A percentile compares a stretch with the other conserved stretches of the same genome.
phyloP scores from a whole-genome alignment of 2,113 vertebrate species.

The Pycnonotus jocosus region DNA sequence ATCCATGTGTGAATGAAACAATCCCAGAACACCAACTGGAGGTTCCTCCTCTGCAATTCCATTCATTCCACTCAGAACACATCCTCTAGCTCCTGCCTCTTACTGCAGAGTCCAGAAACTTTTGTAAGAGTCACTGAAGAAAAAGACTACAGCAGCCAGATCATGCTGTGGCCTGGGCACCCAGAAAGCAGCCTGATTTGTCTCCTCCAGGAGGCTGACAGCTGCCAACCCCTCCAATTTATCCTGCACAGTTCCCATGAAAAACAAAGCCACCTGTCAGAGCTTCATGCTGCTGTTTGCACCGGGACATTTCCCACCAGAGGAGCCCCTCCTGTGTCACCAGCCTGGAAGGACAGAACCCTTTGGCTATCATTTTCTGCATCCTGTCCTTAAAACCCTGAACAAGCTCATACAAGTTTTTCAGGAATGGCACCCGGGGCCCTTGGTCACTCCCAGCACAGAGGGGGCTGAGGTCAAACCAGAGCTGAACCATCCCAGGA shows the following conservation, averaged over 20 bases:
- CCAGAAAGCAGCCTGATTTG: not conserved
- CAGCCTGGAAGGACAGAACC: not conserved
- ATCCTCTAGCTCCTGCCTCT: not conserved
- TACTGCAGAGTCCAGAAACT: not conserved
- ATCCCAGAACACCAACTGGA: not conserved
- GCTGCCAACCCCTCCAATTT: not conserved
- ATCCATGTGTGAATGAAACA: fast-evolving
- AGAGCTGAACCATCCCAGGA: not conserved
- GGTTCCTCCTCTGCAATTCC: not conserved
- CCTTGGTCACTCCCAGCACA: not conserved
- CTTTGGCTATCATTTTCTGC: slow-evolving; percentile 10
- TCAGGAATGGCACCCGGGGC: not conserved
- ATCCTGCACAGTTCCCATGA: not conserved
- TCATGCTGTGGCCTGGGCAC: not conserved
- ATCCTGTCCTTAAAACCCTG: not conserved
- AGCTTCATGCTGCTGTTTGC: not conserved
- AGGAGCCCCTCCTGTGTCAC: not conserved
- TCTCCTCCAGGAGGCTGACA: not conserved
- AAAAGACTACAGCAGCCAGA: not conserved
- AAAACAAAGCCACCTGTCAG: not conserved
- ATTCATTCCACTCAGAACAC: not conserved
- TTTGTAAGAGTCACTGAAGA: not conserved
- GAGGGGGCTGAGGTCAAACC: not conserved
- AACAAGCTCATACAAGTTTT: not conserved
- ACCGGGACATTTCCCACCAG: not conserved